Base-by-base conservation (phyloP, 2,797 vertebrate species). In the Myotis myotis region DNA sequence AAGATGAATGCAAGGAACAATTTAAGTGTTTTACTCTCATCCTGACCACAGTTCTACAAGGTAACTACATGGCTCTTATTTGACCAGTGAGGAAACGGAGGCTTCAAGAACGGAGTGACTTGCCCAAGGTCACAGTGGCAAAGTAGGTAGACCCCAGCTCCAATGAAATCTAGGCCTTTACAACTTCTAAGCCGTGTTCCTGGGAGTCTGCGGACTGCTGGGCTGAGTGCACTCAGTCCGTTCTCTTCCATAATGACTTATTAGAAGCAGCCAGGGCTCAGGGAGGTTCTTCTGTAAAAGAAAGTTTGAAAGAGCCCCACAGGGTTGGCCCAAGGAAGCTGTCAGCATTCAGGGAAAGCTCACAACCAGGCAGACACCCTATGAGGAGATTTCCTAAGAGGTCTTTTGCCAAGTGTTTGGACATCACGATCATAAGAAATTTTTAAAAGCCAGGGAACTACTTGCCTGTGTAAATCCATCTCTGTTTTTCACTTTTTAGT, bases 1-100 rank as follows among this genome's bases (percentile, higher is more conserved):
- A 86, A 89, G n/a, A 38, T 84, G 62, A 89, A 78, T 80, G 44
- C 81, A 84, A 91, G 16, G 15, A n/a, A 81, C 76, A 87, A 87
- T 64, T 60, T 47, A 78, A 91, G 78, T 41, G 87, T n/a, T 74
- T 72, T 88, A 78, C n/a, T 92, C 33, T 82, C 68, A 81, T 30
- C 41, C 41, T 70, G 41, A 60, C 22, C 36, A 57, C 20, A 44
- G 33, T 72, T 33, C 49, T 91, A 33, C 53, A 68, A 70, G 19
- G 11, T 33, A 49, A 53, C 19, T 88, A 53, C 17, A 47, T 80
- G 11, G n/a, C 20, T 85, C 49, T 82, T 62, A 60, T 38, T 74
- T 85, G 64, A n/a, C 62, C 20, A 71, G 60, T 38, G 25, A 91
- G 51, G 25, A 94, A 75, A 70, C 30, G 20, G 38, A 44, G 9